Evolutionary conservation across 2,113 vertebrate species (phyloP).

Genomic region (Percopsis transmontana): DNA sequence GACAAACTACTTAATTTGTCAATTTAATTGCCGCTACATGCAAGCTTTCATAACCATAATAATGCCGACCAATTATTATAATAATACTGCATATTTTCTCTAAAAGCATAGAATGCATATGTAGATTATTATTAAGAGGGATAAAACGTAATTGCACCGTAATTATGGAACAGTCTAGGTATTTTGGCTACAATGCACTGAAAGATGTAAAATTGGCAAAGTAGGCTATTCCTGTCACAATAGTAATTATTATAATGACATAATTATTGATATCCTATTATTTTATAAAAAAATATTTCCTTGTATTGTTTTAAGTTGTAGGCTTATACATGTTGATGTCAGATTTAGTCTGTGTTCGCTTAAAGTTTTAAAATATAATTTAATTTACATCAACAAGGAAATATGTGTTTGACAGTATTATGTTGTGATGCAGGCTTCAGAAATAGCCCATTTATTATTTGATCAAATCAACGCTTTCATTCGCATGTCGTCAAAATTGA

Average conservation of each 20-base stretch:
- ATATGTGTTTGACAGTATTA: too few species aligned
- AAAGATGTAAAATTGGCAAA: not conserved
- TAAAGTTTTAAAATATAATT: not conserved
- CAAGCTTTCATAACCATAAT: slow-evolving; percentile 30
- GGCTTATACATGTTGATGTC: not conserved
- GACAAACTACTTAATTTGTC: slow-evolving; percentile 20
- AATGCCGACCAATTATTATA: slow-evolving; percentile 26
- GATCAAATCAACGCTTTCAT: too few species aligned
- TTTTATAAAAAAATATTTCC: not conserved
- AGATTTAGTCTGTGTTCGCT: not conserved
- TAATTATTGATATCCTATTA: not conserved
- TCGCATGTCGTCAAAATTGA: too few species aligned
- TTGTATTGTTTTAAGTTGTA: not conserved
- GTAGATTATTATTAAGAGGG: slow-evolving; percentile 7
- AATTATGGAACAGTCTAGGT: not conserved
- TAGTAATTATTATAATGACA: not conserved
- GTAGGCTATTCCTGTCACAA: not conserved
- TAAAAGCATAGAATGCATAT: slow-evolving; percentile 16
- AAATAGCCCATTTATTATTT: too few species aligned
- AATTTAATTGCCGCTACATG: slow-evolving; percentile 23
- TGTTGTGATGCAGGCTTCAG: too few species aligned
- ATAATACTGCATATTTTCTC: slow-evolving; percentile 19
- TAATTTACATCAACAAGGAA: too few species aligned
- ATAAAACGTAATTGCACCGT: not conserved
- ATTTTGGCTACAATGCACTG: not conserved